Conservation (phyloP, 1,140 invertebrate genomes). For the Hestina assimilis region DNA sequence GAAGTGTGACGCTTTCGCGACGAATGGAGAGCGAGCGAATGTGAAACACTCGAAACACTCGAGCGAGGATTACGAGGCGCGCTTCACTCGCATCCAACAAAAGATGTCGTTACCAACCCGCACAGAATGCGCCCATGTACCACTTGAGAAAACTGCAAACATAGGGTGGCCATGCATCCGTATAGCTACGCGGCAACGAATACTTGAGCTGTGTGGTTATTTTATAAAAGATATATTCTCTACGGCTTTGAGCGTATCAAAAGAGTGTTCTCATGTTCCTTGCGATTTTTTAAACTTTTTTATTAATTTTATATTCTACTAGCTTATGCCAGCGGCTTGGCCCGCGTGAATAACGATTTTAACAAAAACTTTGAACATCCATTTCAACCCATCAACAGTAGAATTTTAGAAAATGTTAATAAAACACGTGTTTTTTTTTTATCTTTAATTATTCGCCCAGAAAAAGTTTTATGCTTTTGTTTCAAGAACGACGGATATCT, state of each 20-base stretch:
- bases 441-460: too few relatives aligned
- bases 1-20: conserved; percentile 52
- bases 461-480: too few relatives aligned
- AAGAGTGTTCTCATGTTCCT: neutral
- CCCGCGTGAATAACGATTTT: too few relatives aligned
- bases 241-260: neutral
- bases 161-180: conserved; percentile 26
- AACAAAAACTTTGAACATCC: too few relatives aligned
- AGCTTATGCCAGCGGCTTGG: too few relatives aligned
- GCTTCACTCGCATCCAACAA: conserved; percentile 39
- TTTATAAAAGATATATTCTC: conserved; percentile 7
- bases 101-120: conserved; percentile 47
- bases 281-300: too few relatives aligned
- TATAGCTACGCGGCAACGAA: conserved; percentile 8
- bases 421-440: too few relatives aligned
- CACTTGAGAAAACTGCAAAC: conserved; percentile 31
- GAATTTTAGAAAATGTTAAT: too few relatives aligned
- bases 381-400: too few relatives aligned
- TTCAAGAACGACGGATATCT: too few relatives aligned
- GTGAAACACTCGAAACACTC: conserved; percentile 58
- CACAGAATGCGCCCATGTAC: conserved; percentile 13
- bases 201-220: conserved; percentile 13
- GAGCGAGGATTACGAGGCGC: conserved; percentile 53
- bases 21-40: conserved; percentile 58
- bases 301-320: too few relatives aligned